Conservation (phyloP, 2,888 invertebrate species). For the Drosophila neotestacea region DNA sequence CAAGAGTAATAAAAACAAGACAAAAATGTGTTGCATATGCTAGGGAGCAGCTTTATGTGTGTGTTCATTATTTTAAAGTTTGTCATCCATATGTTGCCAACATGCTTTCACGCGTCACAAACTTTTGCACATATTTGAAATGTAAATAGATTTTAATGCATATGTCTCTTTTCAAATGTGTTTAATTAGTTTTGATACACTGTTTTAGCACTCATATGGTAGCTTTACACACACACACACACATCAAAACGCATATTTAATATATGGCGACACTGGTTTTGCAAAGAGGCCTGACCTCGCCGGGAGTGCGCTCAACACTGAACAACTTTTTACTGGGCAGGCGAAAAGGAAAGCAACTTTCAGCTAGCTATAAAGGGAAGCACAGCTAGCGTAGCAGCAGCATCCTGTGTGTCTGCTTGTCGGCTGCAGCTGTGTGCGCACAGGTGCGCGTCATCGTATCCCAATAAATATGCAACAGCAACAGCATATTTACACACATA, state of each 20-base stretch:
- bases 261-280: constrained; percentile 11
- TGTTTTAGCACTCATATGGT: constrained; percentile 36
- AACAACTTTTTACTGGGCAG: constrained; percentile 43
- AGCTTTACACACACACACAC: constrained; percentile 35
- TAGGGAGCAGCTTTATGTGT: constrained; percentile 38
- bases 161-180: constrained; percentile 61
- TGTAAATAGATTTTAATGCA: constrained; percentile 16
- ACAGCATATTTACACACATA: constrained; percentile 31
- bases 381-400: constrained; percentile 32
- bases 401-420: constrained; percentile 48
- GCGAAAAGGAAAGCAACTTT: constrained; percentile 24
- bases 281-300: constrained; percentile 60
- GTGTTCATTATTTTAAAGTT: constrained; percentile 32
- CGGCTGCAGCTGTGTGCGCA: constrained; percentile 54
- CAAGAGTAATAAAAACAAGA: constrained; percentile 45
- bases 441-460: constrained; percentile 61
- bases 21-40: constrained; percentile 62
- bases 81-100: constrained; percentile 63
- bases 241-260: constrained; percentile 20
- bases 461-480: constrained; percentile 77
- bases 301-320: constrained; percentile 67
- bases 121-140: not conserved
- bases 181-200: constrained; percentile 7
- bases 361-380: constrained; percentile 6
- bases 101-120: constrained; percentile 40